Evolutionary conservation across 2,113 vertebrate species (phyloP).

Genomic region (Chrysochloris asiatica): DNA sequence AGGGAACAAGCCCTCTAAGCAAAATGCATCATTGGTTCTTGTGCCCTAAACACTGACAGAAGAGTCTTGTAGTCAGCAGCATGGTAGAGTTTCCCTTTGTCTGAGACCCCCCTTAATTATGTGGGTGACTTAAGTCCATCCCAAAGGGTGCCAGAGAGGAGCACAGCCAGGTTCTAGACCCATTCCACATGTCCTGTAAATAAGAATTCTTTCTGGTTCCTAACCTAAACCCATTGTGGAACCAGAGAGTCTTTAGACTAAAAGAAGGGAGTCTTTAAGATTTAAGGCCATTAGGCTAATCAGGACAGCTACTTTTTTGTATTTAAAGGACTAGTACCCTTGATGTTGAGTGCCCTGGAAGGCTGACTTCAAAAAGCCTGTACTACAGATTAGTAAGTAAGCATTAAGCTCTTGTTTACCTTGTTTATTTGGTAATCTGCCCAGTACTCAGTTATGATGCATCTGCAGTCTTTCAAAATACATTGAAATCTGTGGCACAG

Average conservation of each 20-base stretch:
- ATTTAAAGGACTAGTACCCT: not conserved
- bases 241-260: not conserved
- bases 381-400: not conserved
- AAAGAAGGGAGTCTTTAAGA: not conserved
- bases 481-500: not conserved
- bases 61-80: not conserved
- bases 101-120: not conserved
- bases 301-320: not conserved
- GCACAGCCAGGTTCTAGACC: not conserved
- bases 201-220: conserved; percentile 16
- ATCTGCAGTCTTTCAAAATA: not conserved
- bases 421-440: too few species aligned
- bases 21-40: conserved; percentile 41
- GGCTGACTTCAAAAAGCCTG: not conserved
- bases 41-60: not conserved
- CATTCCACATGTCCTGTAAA: not conserved
- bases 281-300: not conserved
- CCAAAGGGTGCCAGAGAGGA: not conserved
- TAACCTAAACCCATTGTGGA: not conserved
- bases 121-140: not conserved
- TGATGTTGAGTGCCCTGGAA: not conserved
- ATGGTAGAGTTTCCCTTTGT: not conserved
- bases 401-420: too few species aligned
- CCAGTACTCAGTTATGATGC: not conserved
- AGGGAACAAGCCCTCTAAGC: not conserved